Evolutionary conservation across 2,888 invertebrate species (phyloP), one percentile per base, ranked within the genome.

Genomic region (Gortyna flavago): DNA sequence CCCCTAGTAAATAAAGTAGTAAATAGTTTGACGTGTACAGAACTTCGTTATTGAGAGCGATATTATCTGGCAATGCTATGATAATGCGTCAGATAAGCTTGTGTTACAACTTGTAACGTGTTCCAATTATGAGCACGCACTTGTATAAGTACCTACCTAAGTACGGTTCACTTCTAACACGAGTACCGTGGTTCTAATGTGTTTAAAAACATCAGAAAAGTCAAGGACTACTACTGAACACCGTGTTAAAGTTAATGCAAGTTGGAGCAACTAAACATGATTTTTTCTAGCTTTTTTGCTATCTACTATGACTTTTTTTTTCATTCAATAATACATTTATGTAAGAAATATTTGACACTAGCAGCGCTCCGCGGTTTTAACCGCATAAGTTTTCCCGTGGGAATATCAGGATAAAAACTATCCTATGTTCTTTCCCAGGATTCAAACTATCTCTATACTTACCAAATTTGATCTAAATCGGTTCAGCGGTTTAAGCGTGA

Each of bases 1-100:
- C n/a, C n/a, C n/a, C n/a, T n/a, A n/a, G n/a, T n/a, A n/a, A n/a
- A n/a, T n/a, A n/a, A 21, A 44, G 35, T 44, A 44, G 44, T 25
- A 11, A 7, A 61, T 54, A 18, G 3, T 32, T 51, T 57, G 25
- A 59, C 35, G 29, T 13, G 62, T 57, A 64, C 16, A 44, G 21
- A 62, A 54, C 57, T 57, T 41, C 62, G n/a, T 32, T 59, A 72
- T 78, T 79, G 41, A 67, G 54, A 54, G 54, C 38, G 44, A 77
- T 80, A 64, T 54, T 64, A 72, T 72, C 67, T 77, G 48, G n/a
- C 57, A 64, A 73, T 75, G 66, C 68, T 72, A 72, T 71, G 80
- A 85, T 85, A 81, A 75, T 74, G 51, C 29, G 29, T 16, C 68
- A 44, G 87, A 86, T 86, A 86, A 87, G 79, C 85, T 82, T 79